phyloP scores from a whole-genome alignment of 2,113 vertebrate genomes.

The Poeciliopsis turrubarensis region DNA sequence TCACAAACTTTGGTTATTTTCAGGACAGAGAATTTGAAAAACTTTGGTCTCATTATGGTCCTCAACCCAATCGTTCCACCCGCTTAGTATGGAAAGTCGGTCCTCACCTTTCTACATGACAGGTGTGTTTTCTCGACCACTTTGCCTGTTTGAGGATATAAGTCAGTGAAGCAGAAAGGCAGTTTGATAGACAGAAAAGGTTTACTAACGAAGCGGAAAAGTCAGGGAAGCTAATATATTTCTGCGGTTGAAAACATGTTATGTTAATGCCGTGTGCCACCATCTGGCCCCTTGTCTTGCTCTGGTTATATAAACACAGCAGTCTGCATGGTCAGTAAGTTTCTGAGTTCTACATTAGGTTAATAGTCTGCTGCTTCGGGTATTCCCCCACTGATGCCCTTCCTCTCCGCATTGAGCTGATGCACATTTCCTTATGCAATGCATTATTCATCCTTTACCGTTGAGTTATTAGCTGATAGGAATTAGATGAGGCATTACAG shows the following conservation, averaged over 20 bases:
- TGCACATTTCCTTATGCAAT: constrained; percentile 38
- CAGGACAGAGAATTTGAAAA: neutral
- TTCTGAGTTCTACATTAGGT: constrained; percentile 56
- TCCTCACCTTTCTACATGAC: constrained; percentile 13
- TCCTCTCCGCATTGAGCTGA: constrained; percentile 29
- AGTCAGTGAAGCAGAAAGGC: constrained; percentile 27
- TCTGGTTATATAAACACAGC: constrained; percentile 44
- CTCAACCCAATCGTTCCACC: neutral
- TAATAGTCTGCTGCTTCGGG: constrained; percentile 45
- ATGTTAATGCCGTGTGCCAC: constrained; percentile 56
- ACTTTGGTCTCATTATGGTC: neutral
- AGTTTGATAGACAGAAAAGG: constrained; percentile 33
- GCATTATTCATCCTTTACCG: constrained; percentile 45
- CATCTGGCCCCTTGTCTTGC: constrained; percentile 39
- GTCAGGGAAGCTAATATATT: constrained; percentile 42
- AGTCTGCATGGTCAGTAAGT: constrained; percentile 50
- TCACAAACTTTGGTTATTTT: too few species aligned
- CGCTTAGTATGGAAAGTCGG: constrained; percentile 7
- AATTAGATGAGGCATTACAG: constrained; percentile 24
- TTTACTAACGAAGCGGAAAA: constrained; percentile 33
- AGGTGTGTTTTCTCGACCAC: constrained; percentile 12
- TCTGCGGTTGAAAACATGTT: constrained; percentile 41
- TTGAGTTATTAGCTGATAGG: constrained; percentile 34
- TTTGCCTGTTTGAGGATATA: constrained; percentile 17
- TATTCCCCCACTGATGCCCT: constrained; percentile 19